phyloP scores from a whole-genome alignment of 2,797 vertebrate species.

The Oreonectes daqikongensis region DNA sequence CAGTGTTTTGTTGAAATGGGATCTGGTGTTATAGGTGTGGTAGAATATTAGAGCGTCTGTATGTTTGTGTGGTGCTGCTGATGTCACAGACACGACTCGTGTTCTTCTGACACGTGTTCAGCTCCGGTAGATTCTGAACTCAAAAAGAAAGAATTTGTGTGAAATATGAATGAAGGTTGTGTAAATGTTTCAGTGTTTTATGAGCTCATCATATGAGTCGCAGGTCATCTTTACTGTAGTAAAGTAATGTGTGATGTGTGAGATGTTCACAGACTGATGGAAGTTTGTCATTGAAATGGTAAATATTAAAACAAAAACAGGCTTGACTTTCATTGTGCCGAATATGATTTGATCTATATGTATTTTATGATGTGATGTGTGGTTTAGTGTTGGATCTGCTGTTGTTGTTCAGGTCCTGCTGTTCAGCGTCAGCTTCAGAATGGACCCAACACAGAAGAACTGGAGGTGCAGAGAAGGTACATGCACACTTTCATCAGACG shows the following conservation, averaged over 20 bases:
- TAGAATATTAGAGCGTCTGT: slow-evolving; percentile 6
- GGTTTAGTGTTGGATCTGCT: neutral
- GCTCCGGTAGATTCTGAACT: too few relatives aligned
- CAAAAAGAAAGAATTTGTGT: too few relatives aligned
- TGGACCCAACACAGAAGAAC: slow-evolving; percentile 92
- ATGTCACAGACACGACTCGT: neutral
- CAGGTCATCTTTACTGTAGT: too few relatives aligned
- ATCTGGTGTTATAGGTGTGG: slow-evolving; percentile 24
- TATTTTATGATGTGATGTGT: neutral
- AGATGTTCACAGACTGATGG: too few relatives aligned
- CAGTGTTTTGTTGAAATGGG: slow-evolving; percentile 50
- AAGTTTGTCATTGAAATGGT: too few relatives aligned
- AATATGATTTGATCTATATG: neutral
- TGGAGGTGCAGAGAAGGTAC: slow-evolving; percentile 95
- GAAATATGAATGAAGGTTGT: too few relatives aligned
- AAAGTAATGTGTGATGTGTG: too few relatives aligned
- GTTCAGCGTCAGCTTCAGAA: slow-evolving; percentile 95
- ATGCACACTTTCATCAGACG: neutral
- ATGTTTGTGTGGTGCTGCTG: neutral
- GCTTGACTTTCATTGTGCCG: too few relatives aligned
- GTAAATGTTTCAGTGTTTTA: too few relatives aligned
- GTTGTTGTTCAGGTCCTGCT: slow-evolving; percentile 82
- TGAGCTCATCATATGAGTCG: too few relatives aligned
- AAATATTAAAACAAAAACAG: too few relatives aligned
- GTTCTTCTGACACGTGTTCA: too few relatives aligned